phyloP scores from a whole-genome alignment of 2,888 invertebrate species.

The Lamproptera curius region DNA sequence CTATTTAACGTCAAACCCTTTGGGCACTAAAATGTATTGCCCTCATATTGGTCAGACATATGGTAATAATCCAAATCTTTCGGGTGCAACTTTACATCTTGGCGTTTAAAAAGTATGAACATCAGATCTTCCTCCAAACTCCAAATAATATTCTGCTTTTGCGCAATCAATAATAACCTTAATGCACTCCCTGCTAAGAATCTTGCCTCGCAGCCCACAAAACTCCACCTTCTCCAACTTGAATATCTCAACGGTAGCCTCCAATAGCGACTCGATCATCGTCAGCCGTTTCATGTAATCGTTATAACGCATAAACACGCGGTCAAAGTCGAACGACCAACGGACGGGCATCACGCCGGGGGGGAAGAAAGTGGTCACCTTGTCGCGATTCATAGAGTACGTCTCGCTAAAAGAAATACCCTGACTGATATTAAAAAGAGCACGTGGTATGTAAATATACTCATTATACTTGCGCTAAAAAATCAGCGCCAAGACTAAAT shows the following conservation, averaged over 20 bases:
- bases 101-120: no score
- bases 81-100: no score
- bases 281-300: conserved; percentile 80
- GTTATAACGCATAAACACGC: conserved; percentile 83
- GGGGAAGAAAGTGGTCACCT: conserved; percentile 75
- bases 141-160: no score
- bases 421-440: no score
- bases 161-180: no score
- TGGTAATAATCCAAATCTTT: no score
- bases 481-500: no score
- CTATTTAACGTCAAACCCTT: no score
- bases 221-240: conserved; percentile 93
- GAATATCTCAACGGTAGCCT: conserved; percentile 87
- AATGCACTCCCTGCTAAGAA: conserved; percentile 73
- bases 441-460: no score
- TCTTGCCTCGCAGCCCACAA: conserved; percentile 82
- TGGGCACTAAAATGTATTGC: no score
- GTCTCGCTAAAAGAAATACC: conserved; percentile 65
- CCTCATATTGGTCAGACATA: no score
- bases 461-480: neutral
- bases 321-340: conserved; percentile 87
- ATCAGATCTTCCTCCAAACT: no score
- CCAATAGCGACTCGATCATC: conserved; percentile 83
- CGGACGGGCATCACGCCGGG: conserved; percentile 77
- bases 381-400: conserved; percentile 74